Evolutionary conservation across 2,888 invertebrate species (phyloP).

Genomic region (Xestia xanthographa): DNA sequence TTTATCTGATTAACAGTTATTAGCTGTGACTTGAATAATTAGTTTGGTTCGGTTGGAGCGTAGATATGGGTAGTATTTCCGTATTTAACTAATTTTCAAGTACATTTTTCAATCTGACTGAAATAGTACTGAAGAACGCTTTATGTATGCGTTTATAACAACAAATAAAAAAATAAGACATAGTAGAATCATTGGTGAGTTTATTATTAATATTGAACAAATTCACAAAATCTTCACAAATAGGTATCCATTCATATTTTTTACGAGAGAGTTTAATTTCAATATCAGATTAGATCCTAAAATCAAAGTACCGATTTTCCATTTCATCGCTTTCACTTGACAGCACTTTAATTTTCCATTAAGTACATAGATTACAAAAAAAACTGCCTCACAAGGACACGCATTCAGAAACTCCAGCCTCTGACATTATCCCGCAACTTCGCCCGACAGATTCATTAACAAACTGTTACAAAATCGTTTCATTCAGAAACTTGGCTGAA

Average conservation of each 20-base stretch:
- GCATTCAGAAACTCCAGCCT: conserved; percentile 36
- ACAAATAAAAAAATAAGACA: not conserved
- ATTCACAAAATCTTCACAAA: not conserved
- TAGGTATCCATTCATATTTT: not conserved
- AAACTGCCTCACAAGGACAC: conserved; percentile 25
- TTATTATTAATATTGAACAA: not conserved
- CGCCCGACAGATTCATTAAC: conserved; percentile 64
- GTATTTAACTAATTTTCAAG: conserved; percentile 25
- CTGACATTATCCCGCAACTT: conserved; percentile 50
- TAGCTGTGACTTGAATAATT: conserved; percentile 41
- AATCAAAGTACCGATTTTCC: conserved; percentile 8
- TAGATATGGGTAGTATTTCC: not conserved
- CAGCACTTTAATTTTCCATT: conserved; percentile 15
- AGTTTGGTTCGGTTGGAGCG: conserved; percentile 8
- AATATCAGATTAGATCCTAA: not conserved
- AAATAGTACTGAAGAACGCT: not conserved
- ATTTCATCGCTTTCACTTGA: conserved; percentile 31
- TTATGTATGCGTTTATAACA: not conserved
- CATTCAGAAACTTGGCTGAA: conserved; percentile 56
- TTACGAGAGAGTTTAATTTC: not conserved
- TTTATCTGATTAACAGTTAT: conserved; percentile 51
- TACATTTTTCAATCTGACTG: not conserved
- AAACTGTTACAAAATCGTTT: conserved; percentile 65
- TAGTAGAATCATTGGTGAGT: not conserved
- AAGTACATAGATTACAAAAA: conserved; percentile 1